These are phyloP conservation scores for Chelidonichthys spinosus DNA, from an alignment of 2,797 vertebrate genomes.

Conservation along the genomic window DNA sequence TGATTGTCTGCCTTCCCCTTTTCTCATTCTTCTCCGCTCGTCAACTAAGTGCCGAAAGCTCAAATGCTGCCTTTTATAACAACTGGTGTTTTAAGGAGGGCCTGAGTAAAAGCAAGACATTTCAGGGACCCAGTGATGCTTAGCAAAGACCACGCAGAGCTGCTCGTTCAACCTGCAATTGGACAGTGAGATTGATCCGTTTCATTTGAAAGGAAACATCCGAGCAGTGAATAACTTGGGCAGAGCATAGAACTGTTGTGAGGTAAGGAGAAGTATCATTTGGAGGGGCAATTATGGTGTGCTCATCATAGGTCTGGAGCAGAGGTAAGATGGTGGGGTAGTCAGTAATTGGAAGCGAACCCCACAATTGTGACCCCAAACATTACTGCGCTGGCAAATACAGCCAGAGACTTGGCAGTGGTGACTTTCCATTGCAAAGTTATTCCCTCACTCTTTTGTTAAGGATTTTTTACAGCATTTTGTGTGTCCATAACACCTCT, in stretches of 20 bases:
- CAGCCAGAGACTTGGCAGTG: slow-evolving; percentile 62
- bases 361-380: slow-evolving; percentile 72
- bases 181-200: slow-evolving; percentile 17
- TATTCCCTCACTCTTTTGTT: slow-evolving; percentile 69
- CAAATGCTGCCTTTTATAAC: slow-evolving; percentile 41
- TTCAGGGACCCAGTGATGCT: slow-evolving; percentile 14
- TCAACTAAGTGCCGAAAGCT: slow-evolving; percentile 43
- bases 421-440: slow-evolving; percentile 72
- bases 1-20: slow-evolving; percentile 56
- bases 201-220: slow-evolving; percentile 20
- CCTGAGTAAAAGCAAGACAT: slow-evolving; percentile 25
- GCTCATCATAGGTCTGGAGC: slow-evolving; percentile 65
- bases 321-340: slow-evolving; percentile 62
- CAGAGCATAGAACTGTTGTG: slow-evolving; percentile 28
- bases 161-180: slow-evolving; percentile 7
- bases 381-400: slow-evolving; percentile 69
- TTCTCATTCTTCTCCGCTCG: slow-evolving; percentile 40
- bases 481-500: slow-evolving; percentile 68
- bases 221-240: slow-evolving; percentile 25
- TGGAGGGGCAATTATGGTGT: slow-evolving; percentile 55
- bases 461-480: slow-evolving; percentile 57
- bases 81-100: slow-evolving; percentile 9
- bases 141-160: slow-evolving; percentile 2
- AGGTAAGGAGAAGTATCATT: slow-evolving; percentile 58
- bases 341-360: slow-evolving; percentile 69